Evolutionary conservation across 2,113 vertebrate genomes (phyloP), one percentile per base, ranked within the genome.

Genomic region (Formicarius rufipectus): DNA sequence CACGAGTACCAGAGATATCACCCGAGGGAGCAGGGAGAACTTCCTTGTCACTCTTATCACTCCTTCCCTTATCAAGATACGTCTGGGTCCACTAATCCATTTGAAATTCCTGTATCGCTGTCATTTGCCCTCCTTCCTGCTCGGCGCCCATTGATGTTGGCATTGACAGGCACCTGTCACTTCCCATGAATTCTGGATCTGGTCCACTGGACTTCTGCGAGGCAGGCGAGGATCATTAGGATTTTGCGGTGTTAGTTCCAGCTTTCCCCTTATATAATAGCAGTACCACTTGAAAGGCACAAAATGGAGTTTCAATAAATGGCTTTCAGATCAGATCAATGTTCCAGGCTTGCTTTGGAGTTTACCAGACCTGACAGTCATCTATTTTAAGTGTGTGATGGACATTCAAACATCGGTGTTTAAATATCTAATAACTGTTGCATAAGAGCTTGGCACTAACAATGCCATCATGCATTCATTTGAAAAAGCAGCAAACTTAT

Each of bases 111-210:
- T 12, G 0, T 79, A 92, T 92, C 90, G 13, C 81, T 96, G 89
- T 93, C 94, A 90, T 89, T 89, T 90, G 77, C 90, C 69, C 71
- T 94, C 69, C 60, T 81, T 45, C 40, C 88, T 73, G 69, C 90
- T 86, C 92, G 64, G 69, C 2, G 8, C 71, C 44, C 80, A 52
- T 16, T 35, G 77, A 75, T 37, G 89, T 23, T 89, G 94, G 96
- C 96, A 94, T 89, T 95, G 95, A 96, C 92, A 92, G 95, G 94
- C 84, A 1, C 73, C 93, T 97, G 96, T 95, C 96, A 94, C 81
- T 91, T 89, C 77, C 2, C 0, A 89, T 96, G 87, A 93, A 87
- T 93, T 89, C 71, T 93, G 67, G 92, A 85, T 94, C 68, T 93
- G 81, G 81, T 90, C 93, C 89, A 58, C 59, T 91, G 92, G 93